Conservation (phyloP, 2,113 vertebrate species). For the Microtus richardsoni region DNA sequence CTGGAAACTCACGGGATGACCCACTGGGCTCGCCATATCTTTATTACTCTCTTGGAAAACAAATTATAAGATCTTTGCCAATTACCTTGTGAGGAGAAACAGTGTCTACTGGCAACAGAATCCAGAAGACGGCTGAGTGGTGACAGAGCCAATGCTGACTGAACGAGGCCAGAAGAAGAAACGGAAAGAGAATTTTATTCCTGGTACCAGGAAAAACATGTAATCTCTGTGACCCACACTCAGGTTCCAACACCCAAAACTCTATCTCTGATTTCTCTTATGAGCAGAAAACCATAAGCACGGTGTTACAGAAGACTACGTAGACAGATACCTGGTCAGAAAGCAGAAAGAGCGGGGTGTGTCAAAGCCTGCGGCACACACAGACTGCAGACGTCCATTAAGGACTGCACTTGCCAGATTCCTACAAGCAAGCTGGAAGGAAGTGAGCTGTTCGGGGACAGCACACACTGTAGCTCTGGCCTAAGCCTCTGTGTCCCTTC, state of each 20-base stretch:
- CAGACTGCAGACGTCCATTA: conserved; percentile 97
- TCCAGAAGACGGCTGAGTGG: conserved; percentile 95
- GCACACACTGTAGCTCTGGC: conserved; percentile 95
- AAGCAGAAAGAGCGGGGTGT: conserved; percentile 98
- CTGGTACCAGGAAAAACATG: conserved; percentile 94
- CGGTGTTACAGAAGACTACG: conserved; percentile 94
- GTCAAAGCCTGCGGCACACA: conserved; percentile 95
- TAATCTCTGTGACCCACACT: conserved; percentile 97
- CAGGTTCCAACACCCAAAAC: conserved; percentile 95
- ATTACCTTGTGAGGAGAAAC: neutral
- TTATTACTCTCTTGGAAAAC: neutral
- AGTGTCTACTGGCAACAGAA: conserved; percentile 97
- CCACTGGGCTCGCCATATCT: neutral
- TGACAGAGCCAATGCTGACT: conserved; percentile 95
- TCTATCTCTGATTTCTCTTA: conserved; percentile 95
- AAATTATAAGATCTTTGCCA: conserved; percentile 4
- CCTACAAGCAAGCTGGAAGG: conserved; percentile 98
- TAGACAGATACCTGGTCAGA: conserved; percentile 95
- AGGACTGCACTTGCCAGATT: conserved; percentile 96
- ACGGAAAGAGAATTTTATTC: conserved; percentile 94
- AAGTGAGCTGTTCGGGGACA: conserved; percentile 95
- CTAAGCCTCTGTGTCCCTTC: neutral
- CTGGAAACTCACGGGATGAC: neutral
- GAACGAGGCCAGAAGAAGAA: conserved; percentile 97
- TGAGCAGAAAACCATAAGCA: conserved; percentile 96